Base-by-base conservation (phyloP, 2,888 invertebrate species). In the Drosophila merina region DNA sequence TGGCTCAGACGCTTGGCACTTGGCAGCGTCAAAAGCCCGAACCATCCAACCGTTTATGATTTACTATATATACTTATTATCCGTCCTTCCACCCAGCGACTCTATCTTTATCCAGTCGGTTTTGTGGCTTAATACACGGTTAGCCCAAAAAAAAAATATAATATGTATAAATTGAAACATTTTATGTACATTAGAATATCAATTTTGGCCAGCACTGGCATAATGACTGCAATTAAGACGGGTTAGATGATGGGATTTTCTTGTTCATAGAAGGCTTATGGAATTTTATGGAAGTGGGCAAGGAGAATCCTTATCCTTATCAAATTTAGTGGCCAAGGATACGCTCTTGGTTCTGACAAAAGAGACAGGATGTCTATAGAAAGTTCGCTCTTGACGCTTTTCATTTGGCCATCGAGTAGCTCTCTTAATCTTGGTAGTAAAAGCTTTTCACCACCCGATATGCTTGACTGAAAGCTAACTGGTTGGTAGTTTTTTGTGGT, bases 141-240 rank as follows among this genome's bases (percentile, higher is more conserved):
- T 78, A 42, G 9, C 74, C 69, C 67, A 69, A 69, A 66, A 8
- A 3, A 3, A 12, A 14, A 12, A 42, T 14, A 42, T 10, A 33
- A 33, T 8, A 33, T 50, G 28, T 49, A 25, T 28, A 74, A 76
- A 74, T 72, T 79, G 64, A 74, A 76, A 74, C 76, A 76, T 69
- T 68, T 75, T 70, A 63, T 68, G 70, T 67, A 69, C 80, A 80
- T 77, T 72, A 55, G 54, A 70, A 70, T 81, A 67, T 67, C 67
- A 75, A 81, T 72, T 63, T 68, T 50, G 60, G 60, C 33, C 70
- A 47, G 45, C 25, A 9, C 36, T 4, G 14, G 6, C 62, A 33
- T 79, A 84, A 81, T 82, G 75, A 42, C 38, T 54, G 73, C 75
- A 84, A 84, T 81, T 81, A 84, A 79, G 74, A 10, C 55, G 59